Conservation (phyloP, 2,797 vertebrate species). For the Crenichthys baileyi region DNA sequence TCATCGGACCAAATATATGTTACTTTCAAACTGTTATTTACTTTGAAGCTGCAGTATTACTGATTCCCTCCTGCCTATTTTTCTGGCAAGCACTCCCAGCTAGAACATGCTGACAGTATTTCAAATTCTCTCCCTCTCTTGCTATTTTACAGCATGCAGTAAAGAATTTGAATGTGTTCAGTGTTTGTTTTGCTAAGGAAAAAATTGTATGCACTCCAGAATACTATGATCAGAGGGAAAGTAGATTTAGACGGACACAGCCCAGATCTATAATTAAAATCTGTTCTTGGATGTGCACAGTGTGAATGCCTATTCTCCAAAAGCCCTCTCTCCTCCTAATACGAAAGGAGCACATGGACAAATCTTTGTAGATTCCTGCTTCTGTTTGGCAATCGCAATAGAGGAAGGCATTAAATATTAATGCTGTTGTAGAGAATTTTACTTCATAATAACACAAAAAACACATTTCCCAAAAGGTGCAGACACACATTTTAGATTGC, state of each 20-base stretch:
- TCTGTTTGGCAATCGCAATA: constrained; percentile 47
- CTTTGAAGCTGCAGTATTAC: constrained; percentile 60
- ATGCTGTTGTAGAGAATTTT: constrained; percentile 48
- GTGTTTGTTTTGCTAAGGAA: constrained; percentile 75
- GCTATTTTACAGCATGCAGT: constrained; percentile 36
- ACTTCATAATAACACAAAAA: constrained; percentile 11
- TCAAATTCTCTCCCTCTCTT: constrained; percentile 48
- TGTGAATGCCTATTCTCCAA: constrained; percentile 66
- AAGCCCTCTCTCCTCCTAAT: constrained; percentile 67
- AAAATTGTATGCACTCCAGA: constrained; percentile 65
- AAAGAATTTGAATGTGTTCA: constrained; percentile 66
- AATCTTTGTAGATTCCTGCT: constrained; percentile 60
- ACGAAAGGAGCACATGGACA: constrained; percentile 62
- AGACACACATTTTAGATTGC: constrained; percentile 32
- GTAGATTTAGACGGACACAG: constrained; percentile 79
- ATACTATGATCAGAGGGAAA: constrained; percentile 74
- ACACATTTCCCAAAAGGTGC: constrained; percentile 20
- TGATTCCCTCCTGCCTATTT: constrained; percentile 26
- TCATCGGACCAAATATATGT: constrained; percentile 58
- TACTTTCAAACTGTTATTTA: constrained; percentile 62
- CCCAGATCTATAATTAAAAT: constrained; percentile 88
- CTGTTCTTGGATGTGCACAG: constrained; percentile 82
- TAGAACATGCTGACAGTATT: constrained; percentile 65
- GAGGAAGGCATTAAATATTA: constrained; percentile 45
- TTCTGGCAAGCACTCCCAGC: constrained; percentile 41